Base-by-base conservation (phyloP, 1,140 invertebrate genomes). In the Zaprionus davidi region DNA sequence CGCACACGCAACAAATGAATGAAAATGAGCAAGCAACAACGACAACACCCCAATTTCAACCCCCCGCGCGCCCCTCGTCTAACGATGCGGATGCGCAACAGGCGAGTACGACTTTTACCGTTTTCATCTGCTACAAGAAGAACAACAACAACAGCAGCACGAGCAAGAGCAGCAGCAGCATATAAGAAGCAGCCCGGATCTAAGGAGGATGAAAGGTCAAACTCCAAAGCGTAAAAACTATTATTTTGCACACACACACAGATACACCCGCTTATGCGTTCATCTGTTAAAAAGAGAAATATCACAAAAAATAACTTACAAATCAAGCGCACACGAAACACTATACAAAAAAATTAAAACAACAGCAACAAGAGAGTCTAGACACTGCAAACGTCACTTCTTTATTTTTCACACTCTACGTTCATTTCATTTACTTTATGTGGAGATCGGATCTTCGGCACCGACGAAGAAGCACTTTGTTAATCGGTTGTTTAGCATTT, bases 1-100 rank as follows among this genome's bases (percentile, higher is more conserved):
- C 38, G 69, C 66, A 82, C 57, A 71, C 67, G 84, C 77, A 78
- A 87, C 84, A 87, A 78, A 76, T 85, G 82, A 85, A 87, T 68
- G 83, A 81, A 59, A 69, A 67, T 44, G 75, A 66, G 55, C 58
- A 67, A 69, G 46, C 59, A 67, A 82, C 76, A 78, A 63, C 59
- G 59, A 75, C 67, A 63, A 81, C 80, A 87, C 83, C 79, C 83
- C 69, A 78, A 81, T 81, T 83, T 65, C 71, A 75, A 56, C 64
- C 60, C 60, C 36, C 9, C 55, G 31, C 55, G 28, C 34, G 20
- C 34, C 55, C 22, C 28, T 55, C 36, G n/a, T 12, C 26, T 36
- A 69, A 22, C 20, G 66, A 74, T 31, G 73, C 62, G 69, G 69
- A 71, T 71, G 73, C 73, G 73, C 73, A 76, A 71, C 73, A 66